These are phyloP conservation scores for Heterohyrax brucei DNA, from an alignment of 2,797 vertebrate genomes.

Conservation along the genomic window DNA sequence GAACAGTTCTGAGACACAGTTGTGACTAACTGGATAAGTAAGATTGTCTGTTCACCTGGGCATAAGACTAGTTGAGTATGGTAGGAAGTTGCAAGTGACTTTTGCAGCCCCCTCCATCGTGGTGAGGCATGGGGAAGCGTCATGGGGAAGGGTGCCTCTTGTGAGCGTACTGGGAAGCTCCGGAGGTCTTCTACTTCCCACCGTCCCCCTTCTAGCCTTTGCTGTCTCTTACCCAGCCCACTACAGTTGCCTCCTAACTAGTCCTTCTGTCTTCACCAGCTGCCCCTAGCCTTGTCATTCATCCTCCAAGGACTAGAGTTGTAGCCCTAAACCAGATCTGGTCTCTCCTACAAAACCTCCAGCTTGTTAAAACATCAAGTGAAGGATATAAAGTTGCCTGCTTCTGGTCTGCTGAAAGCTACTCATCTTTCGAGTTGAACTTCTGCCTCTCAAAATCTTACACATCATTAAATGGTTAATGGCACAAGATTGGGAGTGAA, in stretches of 20 bases:
- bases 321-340: not conserved
- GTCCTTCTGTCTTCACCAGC: not conserved
- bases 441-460: conserved; percentile 46
- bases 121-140: not conserved
- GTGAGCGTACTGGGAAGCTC: not conserved
- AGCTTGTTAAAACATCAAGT: not conserved
- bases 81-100: not conserved
- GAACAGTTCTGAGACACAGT: not conserved
- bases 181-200: not conserved
- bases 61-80: not conserved
- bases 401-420: conserved; percentile 25
- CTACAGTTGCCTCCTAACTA: not conserved
- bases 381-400: not conserved
- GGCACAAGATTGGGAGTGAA: conserved; percentile 14
- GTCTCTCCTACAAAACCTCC: not conserved
- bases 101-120: not conserved
- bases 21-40: not conserved
- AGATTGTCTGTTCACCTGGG: not conserved
- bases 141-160: not conserved
- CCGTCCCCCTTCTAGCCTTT: not conserved
- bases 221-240: not conserved
- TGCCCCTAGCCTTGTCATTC: not conserved
- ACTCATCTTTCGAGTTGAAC: conserved; percentile 36
- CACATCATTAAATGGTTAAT: conserved; percentile 22
- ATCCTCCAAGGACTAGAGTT: not conserved